Base-by-base conservation (phyloP, 2,888 invertebrate species). In the Tenodera sinensis region DNA sequence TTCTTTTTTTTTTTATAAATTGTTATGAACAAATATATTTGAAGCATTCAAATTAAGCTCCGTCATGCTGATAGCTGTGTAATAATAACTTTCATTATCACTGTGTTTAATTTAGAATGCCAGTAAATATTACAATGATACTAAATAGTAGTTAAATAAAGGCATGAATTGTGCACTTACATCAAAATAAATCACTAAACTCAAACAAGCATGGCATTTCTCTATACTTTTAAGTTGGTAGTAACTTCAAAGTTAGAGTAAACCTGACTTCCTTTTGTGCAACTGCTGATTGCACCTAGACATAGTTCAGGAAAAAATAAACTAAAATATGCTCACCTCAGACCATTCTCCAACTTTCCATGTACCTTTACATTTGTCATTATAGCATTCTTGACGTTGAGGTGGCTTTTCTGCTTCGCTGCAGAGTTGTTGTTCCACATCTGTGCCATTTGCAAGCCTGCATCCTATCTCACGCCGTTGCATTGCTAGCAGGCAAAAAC, bases 331-430 rank as follows among this genome's bases (percentile, higher is more conserved):
- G 87, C 93, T 93, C 93, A 98, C 98, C 96, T 97, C 96, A 83
- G 98, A 98, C 99, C 99, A 99, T 89, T 97, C 96, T 14, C 98
- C 98, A 7, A 97, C 96, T 90, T 96, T 95, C 99, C 99, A 99
- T 88, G 96, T 96, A 0, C 98, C 97, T 92, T 96, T 96, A 94
- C 98, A 99, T n/a, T 96, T 96, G 91, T 96, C 95, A 92, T 96
- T 97, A 92, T 96, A 95, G 92, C 98, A 98, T 92, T 98, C 96
- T 92, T 96, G 96, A 54, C 96, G 95, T 91, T 96, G 96, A 88
- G 96, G 95, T 0, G 99, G 99, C 92, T 95, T 96, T 71, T 95
- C 95, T 90, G 95, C 94, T 91, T 95, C 95, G 91, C 97, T 96
- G 92, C 98, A 99, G 90, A 95, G 94, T 7, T 93, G 93, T 12